Conservation (phyloP, 2,113 vertebrate genomes). For the Setophaga kirtlandii region DNA sequence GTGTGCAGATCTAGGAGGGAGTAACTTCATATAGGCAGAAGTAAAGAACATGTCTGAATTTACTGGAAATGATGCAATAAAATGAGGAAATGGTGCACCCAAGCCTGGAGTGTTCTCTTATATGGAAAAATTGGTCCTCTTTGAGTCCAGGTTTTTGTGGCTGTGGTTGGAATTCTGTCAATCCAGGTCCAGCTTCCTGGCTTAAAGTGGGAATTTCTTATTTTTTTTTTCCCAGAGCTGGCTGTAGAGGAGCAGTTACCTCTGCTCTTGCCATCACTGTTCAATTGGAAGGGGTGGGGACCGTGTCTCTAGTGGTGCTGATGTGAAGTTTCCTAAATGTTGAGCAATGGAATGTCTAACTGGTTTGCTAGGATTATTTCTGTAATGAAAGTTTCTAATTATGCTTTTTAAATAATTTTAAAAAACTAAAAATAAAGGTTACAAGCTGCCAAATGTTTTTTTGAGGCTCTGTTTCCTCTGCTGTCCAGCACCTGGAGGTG, state of each 20-base stretch:
- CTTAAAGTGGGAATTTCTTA: neutral
- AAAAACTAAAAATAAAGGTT: slow-evolving; percentile 86
- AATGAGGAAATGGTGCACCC: slow-evolving; percentile 65
- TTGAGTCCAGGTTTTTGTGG: slow-evolving; percentile 5
- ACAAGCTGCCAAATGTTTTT: slow-evolving; percentile 76
- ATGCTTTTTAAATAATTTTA: slow-evolving; percentile 82
- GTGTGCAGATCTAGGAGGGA: slow-evolving; percentile 13
- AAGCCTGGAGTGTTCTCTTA: slow-evolving; percentile 47
- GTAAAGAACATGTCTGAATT: slow-evolving; percentile 55
- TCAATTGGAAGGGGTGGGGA: slow-evolving; percentile 48
- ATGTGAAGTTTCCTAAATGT: slow-evolving; percentile 74
- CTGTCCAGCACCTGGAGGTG: slow-evolving; percentile 44
- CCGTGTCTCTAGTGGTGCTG: slow-evolving; percentile 66
- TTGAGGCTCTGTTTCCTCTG: slow-evolving; percentile 64
- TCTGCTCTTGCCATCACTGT: slow-evolving; percentile 30
- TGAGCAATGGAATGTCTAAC: slow-evolving; percentile 76
- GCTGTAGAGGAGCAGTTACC: slow-evolving; percentile 22
- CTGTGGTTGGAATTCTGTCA: neutral
- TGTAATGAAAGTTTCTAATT: slow-evolving; percentile 85
- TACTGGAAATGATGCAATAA: slow-evolving; percentile 70
- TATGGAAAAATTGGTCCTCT: slow-evolving; percentile 13
- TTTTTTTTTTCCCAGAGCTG: neutral
- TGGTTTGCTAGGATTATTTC: slow-evolving; percentile 83
- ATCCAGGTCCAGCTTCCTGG: neutral
- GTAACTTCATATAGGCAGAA: slow-evolving; percentile 6